Evolutionary conservation across 53 echinoderm and acorn worm genomes (phyloP).

Genomic region (Luidia sarsii): DNA sequence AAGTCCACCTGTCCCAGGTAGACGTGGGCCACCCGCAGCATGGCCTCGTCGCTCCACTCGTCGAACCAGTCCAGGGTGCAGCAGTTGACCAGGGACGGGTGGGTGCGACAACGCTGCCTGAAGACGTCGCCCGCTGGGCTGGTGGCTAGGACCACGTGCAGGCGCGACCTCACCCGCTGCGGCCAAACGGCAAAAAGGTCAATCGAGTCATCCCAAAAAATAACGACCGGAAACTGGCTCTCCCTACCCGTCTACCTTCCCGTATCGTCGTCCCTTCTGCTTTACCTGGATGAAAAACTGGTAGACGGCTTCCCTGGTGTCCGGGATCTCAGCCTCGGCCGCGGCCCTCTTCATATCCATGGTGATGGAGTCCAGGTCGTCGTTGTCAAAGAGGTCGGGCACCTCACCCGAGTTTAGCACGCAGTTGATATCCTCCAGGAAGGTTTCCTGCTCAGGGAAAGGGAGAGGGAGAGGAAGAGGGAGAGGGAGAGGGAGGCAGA

Average conservation of each 20-base stretch:
- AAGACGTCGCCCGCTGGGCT: constrained; percentile 97
- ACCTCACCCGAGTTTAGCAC: constrained; percentile 98
- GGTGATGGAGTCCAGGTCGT: constrained; percentile 91
- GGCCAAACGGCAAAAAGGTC: background rate
- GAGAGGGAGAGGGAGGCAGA: too few relatives aligned
- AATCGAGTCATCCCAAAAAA: background rate
- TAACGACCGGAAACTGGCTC: too few relatives aligned
- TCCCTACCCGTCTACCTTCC: too few relatives aligned
- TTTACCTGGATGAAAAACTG: constrained; percentile 93
- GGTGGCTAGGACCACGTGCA: constrained; percentile 94
- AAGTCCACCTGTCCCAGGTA: constrained; percentile 92
- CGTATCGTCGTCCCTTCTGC: too few relatives aligned
- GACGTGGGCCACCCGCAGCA: constrained; percentile 95
- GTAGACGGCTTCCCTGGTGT: constrained; percentile 96
- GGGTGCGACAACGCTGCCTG: constrained; percentile 94
- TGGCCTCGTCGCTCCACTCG: constrained; percentile 90
- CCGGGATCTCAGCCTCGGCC: constrained; percentile 91
- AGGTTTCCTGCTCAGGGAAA: constrained; percentile 71
- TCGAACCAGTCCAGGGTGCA: constrained; percentile 99
- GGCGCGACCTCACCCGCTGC: constrained; percentile 52
- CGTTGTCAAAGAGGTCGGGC: constrained; percentile 95
- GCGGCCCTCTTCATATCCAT: constrained; percentile 98
- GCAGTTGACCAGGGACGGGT: constrained; percentile 96
- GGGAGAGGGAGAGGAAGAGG: too few relatives aligned
- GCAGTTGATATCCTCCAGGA: constrained; percentile 94